Base-by-base conservation (phyloP, 2,113 vertebrate species). In the Ameiurus melas region DNA sequence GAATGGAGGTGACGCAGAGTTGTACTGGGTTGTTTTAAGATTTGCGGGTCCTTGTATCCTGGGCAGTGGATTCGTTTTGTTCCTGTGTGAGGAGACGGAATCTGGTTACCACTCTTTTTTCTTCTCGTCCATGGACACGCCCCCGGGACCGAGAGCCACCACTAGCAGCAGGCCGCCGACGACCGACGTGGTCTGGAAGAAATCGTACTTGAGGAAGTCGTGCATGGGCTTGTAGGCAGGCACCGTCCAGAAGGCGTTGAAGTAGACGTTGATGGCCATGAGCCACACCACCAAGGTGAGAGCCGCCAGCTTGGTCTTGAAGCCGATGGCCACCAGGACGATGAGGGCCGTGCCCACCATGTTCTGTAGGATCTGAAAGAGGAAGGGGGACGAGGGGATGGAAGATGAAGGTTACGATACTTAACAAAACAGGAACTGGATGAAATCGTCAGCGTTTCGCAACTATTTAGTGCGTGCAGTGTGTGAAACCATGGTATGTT, bases 121-220 rank as follows among this genome's bases (percentile, higher is more conserved):
- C 94, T 99, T 99, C 95, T 99, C 98, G 66, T 99, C 98, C 98
- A 99, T 99, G 92, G 98, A 99, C 87, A 99, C 98, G 0, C 98
- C 98, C 0, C 98, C 98, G 0, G 98, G 98, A 53, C 98, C 98
- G n/a, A 99, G 96, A 0, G 98, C 98, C 92, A 99, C 98, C 92
- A 99, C 97, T 1, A 99, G 92, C 55, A 99, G 97, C 86, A 99
- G 94, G 79, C 98, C 98, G 7, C 98, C 98, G 17, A 99, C 98
- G 87, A 99, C 98, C 0, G 98, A 99, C 92, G 97, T 98, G 94
- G 98, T 99, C 95, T 99, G 98, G 96, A 99, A 99, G 96, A 99
- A 99, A 93, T 99, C 98, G 0, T 99, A 99, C 93, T 97, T 99
- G 91, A 99, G 97, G 95, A 99, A 99, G 95, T 99, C 98, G 0